phyloP scores from a whole-genome alignment of 92 coral and sea anemone species.

The Nematostella vectensis region DNA sequence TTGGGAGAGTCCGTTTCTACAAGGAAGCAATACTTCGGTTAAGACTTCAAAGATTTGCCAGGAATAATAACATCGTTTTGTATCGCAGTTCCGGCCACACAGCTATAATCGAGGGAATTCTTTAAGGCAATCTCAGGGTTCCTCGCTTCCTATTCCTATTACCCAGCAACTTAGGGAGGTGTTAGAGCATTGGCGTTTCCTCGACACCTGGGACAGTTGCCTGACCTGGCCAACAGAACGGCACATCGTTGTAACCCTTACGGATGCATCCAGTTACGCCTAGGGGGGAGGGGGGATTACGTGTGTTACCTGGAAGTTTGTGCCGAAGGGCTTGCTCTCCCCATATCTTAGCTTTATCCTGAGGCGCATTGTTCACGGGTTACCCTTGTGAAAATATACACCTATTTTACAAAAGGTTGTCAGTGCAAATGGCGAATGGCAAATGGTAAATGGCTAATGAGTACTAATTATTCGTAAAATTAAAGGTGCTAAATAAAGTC shows the following conservation, averaged over 20 bases:
- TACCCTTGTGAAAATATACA: too few species aligned
- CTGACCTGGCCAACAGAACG: not conserved
- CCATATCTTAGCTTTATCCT: too few species aligned
- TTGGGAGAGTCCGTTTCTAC: not conserved
- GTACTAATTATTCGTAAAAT: too few species aligned
- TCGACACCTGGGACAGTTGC: not conserved
- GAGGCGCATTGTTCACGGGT: too few species aligned
- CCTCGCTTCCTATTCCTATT: not conserved
- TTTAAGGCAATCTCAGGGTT: not conserved
- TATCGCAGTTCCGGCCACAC: not conserved
- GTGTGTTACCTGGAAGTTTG: too few species aligned
- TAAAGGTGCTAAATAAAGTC: too few species aligned
- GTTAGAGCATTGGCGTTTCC: not conserved
- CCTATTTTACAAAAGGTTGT: too few species aligned
- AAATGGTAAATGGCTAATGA: too few species aligned
- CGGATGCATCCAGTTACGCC: not conserved
- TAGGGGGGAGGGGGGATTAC: not conserved
- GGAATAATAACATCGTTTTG: not conserved
- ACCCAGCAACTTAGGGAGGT: not conserved
- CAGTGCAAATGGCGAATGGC: too few species aligned
- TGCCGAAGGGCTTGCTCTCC: too few species aligned
- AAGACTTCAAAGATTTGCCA: too few species aligned
- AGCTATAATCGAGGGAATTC: not conserved
- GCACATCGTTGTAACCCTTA: not conserved
- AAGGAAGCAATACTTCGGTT: too few species aligned